phyloP scores from a whole-genome alignment of 2,113 vertebrate species.

The Charadrius vociferus region DNA sequence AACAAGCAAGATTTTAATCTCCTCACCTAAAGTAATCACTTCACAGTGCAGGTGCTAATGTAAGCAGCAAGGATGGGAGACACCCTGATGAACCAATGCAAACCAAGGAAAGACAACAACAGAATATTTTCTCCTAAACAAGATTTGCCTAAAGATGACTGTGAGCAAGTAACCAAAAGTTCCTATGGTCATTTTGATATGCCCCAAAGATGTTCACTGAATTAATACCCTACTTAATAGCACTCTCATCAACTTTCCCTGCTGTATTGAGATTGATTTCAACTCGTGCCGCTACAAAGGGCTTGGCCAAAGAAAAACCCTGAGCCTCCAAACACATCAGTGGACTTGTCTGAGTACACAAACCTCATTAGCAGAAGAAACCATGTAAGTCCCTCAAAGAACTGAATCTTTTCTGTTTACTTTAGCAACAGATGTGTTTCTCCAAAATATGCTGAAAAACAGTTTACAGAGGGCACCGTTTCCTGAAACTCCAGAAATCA shows the following conservation, averaged over 20 bases:
- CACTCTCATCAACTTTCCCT: not conserved
- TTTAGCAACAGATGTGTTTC: not conserved
- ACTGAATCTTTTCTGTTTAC: not conserved
- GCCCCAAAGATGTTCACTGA: not conserved
- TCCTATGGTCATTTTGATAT: not conserved
- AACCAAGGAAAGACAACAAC: not conserved
- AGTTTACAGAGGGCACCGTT: not conserved
- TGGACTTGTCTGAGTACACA: not conserved
- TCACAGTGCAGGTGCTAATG: not conserved
- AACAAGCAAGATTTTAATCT: slow-evolving; percentile 21
- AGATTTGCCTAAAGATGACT: not conserved
- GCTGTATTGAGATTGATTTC: not conserved
- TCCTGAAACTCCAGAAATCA: not conserved
- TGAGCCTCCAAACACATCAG: not conserved
- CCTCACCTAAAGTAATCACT: not conserved
- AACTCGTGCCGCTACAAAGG: not conserved
- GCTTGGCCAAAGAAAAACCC: not conserved
- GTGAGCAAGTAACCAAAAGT: not conserved
- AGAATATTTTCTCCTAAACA: not conserved
- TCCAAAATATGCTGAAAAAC: not conserved
- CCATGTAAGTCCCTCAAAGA: not conserved
- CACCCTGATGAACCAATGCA: not conserved
- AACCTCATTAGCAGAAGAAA: not conserved
- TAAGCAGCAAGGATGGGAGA: not conserved
- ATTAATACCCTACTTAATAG: not conserved